Percentiles rank a stretch among this genome's conserved stretches.
phyloP scores from a whole-genome alignment of 2,797 vertebrate species.

The Zalophus californianus region DNA sequence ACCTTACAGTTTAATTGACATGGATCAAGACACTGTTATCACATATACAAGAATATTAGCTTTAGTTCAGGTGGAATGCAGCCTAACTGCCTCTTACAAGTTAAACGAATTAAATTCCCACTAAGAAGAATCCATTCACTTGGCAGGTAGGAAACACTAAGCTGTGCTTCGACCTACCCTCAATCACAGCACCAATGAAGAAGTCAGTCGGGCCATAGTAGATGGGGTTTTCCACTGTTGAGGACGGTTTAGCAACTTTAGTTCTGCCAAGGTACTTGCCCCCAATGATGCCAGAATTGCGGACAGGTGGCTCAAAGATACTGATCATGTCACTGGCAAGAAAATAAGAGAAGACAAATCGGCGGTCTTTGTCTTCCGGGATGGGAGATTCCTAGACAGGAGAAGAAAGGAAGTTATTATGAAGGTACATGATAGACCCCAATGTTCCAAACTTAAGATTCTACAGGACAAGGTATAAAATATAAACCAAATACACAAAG shows the following conservation, averaged over 20 bases:
- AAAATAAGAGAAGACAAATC: conserved; percentile 93
- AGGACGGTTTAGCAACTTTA: conserved; percentile 91
- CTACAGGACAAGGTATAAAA: not conserved
- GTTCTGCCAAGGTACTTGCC: conserved; percentile 93
- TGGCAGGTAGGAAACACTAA: not conserved
- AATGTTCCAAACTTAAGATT: not conserved
- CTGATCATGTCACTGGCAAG: conserved; percentile 92
- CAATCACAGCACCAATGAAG: conserved; percentile 91
- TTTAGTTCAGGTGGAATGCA: not conserved
- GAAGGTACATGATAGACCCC: not conserved
- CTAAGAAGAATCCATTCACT: not conserved
- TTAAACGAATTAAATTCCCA: conserved; percentile 48
- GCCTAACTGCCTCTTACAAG: not conserved
- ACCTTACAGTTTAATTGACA: conserved; percentile 29
- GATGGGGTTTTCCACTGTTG: conserved; percentile 86
- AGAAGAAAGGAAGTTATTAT: not conserved
- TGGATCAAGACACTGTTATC: not conserved
- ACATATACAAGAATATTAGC: not conserved
- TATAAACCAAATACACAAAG: not conserved
- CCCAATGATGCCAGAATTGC: conserved; percentile 93
- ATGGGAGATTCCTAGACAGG: conserved; percentile 92
- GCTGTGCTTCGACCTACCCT: conserved; percentile 88
- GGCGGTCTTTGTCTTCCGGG: conserved; percentile 89
- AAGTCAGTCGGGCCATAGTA: conserved; percentile 95
- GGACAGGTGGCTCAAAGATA: conserved; percentile 92